Evolutionary conservation across 2,888 invertebrate genomes (phyloP), one percentile per base, ranked within the genome.

Genomic region (Anaspis maculata): DNA sequence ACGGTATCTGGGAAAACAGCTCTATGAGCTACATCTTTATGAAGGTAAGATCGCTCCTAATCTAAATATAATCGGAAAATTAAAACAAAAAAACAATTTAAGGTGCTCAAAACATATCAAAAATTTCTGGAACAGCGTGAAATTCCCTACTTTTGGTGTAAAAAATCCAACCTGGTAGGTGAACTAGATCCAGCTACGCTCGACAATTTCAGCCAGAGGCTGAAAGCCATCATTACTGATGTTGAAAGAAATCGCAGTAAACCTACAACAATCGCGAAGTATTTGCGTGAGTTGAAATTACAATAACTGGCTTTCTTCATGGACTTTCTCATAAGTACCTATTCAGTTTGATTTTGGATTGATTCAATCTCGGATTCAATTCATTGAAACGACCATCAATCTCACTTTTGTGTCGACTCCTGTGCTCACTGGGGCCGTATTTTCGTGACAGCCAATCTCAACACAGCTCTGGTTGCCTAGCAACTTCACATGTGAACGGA

Each of bases 191-290:
- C 15, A 3, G 10, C 3, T 13, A 32, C 25, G 15, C 13, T 32
- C 15, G 2, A 15, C 3, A 36, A 36, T 19, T 15, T 25, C 12
- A 22, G 15, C n/a, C 14, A 28, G 4, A 34, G 28, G 12, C 13
- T 34, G 7, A 34, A 28, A 10, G 23, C n/a, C 10, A 27, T 36
- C 14, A 36, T 36, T 10, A 27, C n/a, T n/a, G 31, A 36, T 27
- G 25, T 36, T 22, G 14, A 22, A 10, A 30, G 16, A 22, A 15
- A 31, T 24, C 2, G 11, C 5, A 24, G 10, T 9, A 24, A 34
- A 15, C 28, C 15, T 5, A 15, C 13, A 6, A 10, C n/a, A 9
- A 24, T 19, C 3, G 13, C 3, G 4, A 27, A 24, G 13, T 31
- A 27, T 31, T 36, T 36, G 9, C 16, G 36, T 36, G 27, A 36